Conservation (phyloP, 2,113 vertebrate species). For the Rhagologus leucostigma region DNA sequence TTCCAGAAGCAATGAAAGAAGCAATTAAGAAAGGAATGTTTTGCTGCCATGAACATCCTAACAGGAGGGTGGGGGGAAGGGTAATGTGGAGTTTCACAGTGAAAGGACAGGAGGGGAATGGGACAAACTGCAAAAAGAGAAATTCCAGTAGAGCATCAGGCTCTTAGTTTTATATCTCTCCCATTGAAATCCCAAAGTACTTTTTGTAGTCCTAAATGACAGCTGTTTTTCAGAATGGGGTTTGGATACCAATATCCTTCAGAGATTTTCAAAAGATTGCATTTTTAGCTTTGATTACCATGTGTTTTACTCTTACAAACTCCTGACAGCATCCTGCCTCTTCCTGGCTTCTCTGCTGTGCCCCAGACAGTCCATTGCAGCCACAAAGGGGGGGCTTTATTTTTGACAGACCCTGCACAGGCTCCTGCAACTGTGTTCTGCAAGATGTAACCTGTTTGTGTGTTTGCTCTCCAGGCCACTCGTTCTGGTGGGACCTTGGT, state of each 20-base stretch:
- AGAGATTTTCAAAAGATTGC: neutral
- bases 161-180: neutral
- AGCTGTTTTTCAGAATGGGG: neutral
- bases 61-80: neutral
- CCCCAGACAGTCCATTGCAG: neutral
- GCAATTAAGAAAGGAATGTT: neutral
- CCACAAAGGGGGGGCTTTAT: neutral
- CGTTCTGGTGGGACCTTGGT: constrained; percentile 88
- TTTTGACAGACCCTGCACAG: neutral
- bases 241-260: neutral
- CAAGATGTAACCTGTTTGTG: neutral
- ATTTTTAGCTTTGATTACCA: neutral
- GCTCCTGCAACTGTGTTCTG: neutral
- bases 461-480: constrained; percentile 77
- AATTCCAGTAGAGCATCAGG: neutral
- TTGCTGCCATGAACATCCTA: neutral
- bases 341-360: neutral
- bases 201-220: neutral
- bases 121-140: neutral
- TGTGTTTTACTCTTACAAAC: accelerated
- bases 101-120: neutral
- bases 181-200: neutral
- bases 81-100: neutral
- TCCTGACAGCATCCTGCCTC: neutral
- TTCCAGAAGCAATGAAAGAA: neutral